Conservation (phyloP, 1,140 invertebrate genomes). For the Eurosta solidaginis region DNA sequence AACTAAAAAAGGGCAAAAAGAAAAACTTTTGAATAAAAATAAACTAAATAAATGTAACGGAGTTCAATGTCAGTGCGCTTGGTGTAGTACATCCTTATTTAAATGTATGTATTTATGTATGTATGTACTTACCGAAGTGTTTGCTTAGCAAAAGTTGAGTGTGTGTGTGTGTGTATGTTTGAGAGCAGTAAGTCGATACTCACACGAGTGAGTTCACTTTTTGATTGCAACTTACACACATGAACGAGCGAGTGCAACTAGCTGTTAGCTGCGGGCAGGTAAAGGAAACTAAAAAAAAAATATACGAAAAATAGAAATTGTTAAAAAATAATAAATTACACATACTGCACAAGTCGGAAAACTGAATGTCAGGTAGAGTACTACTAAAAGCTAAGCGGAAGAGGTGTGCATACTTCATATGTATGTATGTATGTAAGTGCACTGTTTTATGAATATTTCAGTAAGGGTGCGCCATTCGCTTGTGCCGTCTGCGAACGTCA, state of each 20-base stretch:
- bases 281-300: too few species aligned
- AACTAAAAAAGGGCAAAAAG: not conserved
- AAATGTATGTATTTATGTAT: not conserved
- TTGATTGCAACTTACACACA: too few species aligned
- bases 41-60: not conserved
- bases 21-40: not conserved
- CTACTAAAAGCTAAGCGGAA: not conserved
- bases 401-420: not conserved
- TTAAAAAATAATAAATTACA: not conserved
- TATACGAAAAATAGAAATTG: too few species aligned
- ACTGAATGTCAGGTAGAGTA: not conserved
- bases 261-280: not conserved
- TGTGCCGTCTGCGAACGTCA: not conserved
- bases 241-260: too few species aligned
- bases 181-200: too few species aligned
- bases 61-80: conserved; percentile 16
- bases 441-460: too few species aligned
- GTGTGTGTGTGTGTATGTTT: too few species aligned
- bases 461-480: too few species aligned
- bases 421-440: not conserved
- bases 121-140: not conserved
- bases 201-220: too few species aligned
- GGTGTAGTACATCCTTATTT: too few species aligned
- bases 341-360: not conserved
- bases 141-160: not conserved